Percentiles rank a stretch among this genome's conserved stretches.
phyloP scores from a whole-genome alignment of 2,888 invertebrate species.

The Amblyjoppa fuscipennis region DNA sequence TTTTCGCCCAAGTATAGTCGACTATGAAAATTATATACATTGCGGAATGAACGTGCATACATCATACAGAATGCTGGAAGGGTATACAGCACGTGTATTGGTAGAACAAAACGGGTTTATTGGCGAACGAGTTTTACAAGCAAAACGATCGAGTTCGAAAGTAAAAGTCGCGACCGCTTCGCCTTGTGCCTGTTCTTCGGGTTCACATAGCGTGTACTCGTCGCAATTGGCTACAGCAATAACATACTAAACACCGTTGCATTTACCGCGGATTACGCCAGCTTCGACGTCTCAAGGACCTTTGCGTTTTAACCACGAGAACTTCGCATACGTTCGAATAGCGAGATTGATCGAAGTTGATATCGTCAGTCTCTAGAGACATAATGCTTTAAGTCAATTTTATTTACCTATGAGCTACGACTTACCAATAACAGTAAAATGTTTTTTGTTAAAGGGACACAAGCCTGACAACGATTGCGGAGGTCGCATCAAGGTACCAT shows the following conservation, averaged over 20 bases:
- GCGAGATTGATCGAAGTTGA: neutral
- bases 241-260: slow-evolving; percentile 9
- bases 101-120: slow-evolving; percentile 54
- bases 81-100: neutral
- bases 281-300: slow-evolving; percentile 36
- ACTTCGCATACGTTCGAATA: neutral
- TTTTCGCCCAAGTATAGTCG: neutral
- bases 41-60: neutral
- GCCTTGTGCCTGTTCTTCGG: slow-evolving; percentile 81
- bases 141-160: slow-evolving; percentile 75
- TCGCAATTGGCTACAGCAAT: slow-evolving; percentile 62
- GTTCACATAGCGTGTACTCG: slow-evolving; percentile 47
- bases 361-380: neutral
- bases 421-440: neutral
- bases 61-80: neutral
- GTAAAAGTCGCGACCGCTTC: slow-evolving; percentile 80
- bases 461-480: slow-evolving; percentile 88
- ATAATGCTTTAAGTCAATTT: neutral
- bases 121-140: slow-evolving; percentile 51
- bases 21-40: neutral
- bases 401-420: neutral
- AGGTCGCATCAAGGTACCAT: slow-evolving; percentile 89
- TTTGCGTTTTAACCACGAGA: neutral
- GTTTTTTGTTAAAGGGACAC: slow-evolving; percentile 86
- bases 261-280: slow-evolving; percentile 45